These are phyloP conservation scores for Hydrolagus affinis DNA, from an alignment of 2,113 vertebrate genomes.

Conservation along the genomic window DNA sequence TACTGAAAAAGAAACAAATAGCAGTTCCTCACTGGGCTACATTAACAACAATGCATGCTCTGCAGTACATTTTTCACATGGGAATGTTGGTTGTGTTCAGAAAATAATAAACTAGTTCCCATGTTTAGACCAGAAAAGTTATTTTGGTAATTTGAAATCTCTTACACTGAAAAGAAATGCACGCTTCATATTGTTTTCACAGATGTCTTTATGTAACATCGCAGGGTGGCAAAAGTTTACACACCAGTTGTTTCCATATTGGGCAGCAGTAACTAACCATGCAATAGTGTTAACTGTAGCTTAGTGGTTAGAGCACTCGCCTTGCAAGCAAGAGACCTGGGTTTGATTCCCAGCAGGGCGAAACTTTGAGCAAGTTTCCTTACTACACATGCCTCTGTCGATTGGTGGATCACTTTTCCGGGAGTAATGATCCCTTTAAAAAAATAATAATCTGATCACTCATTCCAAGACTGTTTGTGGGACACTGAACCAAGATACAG, in stretches of 20 bases:
- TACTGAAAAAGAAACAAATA: not conserved
- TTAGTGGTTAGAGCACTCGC: no score
- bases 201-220: not conserved
- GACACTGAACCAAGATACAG: no score
- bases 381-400: no score
- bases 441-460: no score
- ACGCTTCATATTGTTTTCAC: not conserved
- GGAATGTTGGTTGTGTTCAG: not conserved
- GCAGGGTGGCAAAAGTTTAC: not conserved
- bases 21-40: not conserved
- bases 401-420: no score
- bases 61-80: not conserved
- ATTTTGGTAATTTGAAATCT: slow-evolving; percentile 11
- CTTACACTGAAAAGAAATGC: not conserved
- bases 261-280: not conserved
- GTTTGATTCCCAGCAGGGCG: no score
- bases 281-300: no score
- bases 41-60: not conserved
- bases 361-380: no score
- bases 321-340: no score
- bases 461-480: no score
- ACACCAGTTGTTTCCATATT: not conserved
- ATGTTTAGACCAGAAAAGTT: not conserved
- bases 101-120: not conserved
- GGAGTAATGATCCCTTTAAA: no score